A percentile compares a stretch with the other conserved stretches of the same genome.
phyloP scores from a whole-genome alignment of 1,140 invertebrate genomes.

The Carcinoscorpius rotundicauda region DNA sequence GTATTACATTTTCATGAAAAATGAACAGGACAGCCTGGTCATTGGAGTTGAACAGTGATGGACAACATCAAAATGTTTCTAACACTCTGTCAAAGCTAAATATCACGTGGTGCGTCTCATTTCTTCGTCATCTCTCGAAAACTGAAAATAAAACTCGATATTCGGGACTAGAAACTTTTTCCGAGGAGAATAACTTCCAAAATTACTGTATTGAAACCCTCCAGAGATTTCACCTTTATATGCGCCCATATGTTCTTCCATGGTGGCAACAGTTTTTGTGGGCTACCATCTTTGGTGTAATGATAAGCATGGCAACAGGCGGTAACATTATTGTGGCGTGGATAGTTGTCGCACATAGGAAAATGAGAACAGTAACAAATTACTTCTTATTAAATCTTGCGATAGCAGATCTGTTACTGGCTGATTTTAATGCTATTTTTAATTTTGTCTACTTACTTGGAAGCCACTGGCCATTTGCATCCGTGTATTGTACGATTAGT shows the following conservation, averaged over 20 bases:
- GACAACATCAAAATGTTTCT: too few species aligned
- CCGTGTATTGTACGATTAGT: constrained; percentile 67
- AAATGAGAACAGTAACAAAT: constrained; percentile 32
- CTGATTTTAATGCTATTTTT: constrained; percentile 38
- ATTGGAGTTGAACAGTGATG: too few species aligned
- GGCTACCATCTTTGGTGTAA: constrained; percentile 33
- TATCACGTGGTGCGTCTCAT: too few species aligned
- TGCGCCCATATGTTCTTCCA: constrained; percentile 12
- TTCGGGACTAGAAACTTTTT: too few species aligned
- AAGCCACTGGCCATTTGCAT: constrained; percentile 72
- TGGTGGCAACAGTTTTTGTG: constrained; percentile 21
- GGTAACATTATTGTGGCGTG: constrained; percentile 78
- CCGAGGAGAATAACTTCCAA: too few species aligned
- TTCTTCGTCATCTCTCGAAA: too few species aligned
- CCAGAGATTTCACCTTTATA: not conserved
- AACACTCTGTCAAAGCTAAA: too few species aligned
- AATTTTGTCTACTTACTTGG: constrained; percentile 37
- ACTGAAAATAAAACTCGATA: too few species aligned
- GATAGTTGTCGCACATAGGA: constrained; percentile 69
- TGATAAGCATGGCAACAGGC: constrained; percentile 59
- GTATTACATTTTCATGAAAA: too few species aligned
- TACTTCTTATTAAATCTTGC: constrained; percentile 31
- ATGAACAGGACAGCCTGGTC: too few species aligned
- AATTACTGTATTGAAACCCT: too few species aligned
- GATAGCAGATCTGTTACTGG: constrained; percentile 31